Conservation (phyloP, 2,797 vertebrate genomes). For the Eulemur rubriventer region DNA sequence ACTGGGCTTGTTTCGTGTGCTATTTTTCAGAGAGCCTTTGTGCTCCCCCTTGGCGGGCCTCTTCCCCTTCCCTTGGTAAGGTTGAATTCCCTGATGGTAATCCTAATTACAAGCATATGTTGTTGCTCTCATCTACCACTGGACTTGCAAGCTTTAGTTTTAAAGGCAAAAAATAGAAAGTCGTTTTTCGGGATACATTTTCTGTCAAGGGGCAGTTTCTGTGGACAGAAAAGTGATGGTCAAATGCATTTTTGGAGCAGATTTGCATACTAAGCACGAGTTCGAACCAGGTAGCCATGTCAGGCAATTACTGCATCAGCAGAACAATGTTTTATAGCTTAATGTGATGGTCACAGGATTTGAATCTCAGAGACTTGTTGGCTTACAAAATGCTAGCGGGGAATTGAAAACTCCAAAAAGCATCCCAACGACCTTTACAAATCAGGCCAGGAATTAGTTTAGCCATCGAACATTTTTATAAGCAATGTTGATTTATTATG, state of each 20-base stretch:
- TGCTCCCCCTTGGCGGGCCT: conserved; percentile 82
- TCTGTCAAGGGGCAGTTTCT: conserved; percentile 74
- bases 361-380: conserved; percentile 57
- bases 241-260: conserved; percentile 64
- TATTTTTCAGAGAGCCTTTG: conserved; percentile 68
- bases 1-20: conserved; percentile 70
- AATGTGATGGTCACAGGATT: conserved; percentile 49
- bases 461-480: conserved; percentile 49
- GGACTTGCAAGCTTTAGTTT: conserved; percentile 78
- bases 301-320: conserved; percentile 56
- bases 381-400: conserved; percentile 48
- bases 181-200: conserved; percentile 74
- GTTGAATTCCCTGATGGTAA: conserved; percentile 86
- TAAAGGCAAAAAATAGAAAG: conserved; percentile 53
- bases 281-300: conserved; percentile 62
- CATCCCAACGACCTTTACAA: conserved; percentile 42
- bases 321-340: conserved; percentile 67
- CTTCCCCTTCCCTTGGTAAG: conserved; percentile 83
- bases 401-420: conserved; percentile 54
- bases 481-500: conserved; percentile 46
- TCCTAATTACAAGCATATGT: conserved; percentile 89
- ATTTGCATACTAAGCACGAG: conserved; percentile 68
- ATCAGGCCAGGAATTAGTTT: conserved; percentile 37
- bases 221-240: conserved; percentile 78
- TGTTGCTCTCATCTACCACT: conserved; percentile 83